These are phyloP conservation scores for Tethya wilhelma DNA, from an alignment of 37 sponge, comb jelly and placozoan genomes.

Conservation along the genomic window DNA sequence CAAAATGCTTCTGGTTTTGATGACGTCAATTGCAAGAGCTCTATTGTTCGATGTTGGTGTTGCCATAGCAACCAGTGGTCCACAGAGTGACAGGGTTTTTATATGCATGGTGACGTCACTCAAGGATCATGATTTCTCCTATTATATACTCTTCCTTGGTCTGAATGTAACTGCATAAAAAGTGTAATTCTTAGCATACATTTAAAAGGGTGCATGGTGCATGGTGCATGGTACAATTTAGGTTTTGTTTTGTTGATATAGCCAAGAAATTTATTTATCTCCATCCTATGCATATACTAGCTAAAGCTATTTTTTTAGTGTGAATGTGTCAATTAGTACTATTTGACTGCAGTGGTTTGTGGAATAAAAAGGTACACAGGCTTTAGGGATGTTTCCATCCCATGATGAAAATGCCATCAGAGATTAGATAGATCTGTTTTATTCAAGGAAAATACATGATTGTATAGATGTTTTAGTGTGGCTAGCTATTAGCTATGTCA, in stretches of 20 bases:
- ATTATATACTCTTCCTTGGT: slow-evolving; percentile 67
- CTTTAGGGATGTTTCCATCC: slow-evolving; percentile 92
- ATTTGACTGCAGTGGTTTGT: slow-evolving; percentile 79
- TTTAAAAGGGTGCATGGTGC: not conserved
- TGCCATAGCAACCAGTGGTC: not conserved
- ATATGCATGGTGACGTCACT: slow-evolving; percentile 61
- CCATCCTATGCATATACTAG: not conserved
- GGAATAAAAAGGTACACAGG: slow-evolving; percentile 90
- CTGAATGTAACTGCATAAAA: slow-evolving; percentile 89
- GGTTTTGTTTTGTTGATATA: not conserved
- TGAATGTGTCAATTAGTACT: not conserved
- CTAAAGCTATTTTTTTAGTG: not conserved
- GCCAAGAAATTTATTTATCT: not conserved
- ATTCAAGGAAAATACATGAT: too few relatives aligned
- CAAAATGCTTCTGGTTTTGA: too few relatives aligned
- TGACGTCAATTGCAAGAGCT: too few relatives aligned
- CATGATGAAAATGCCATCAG: slow-evolving; percentile 92
- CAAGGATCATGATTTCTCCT: slow-evolving; percentile 76
- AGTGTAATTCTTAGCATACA: slow-evolving; percentile 56
- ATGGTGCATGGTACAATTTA: too few relatives aligned
- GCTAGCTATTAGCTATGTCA: too few relatives aligned
- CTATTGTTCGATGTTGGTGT: not conserved
- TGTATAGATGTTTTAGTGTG: too few relatives aligned
- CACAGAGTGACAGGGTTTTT: slow-evolving; percentile 72
- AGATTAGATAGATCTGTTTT: slow-evolving; percentile 92